Conservation (phyloP, 2,888 invertebrate species). For the Amphipyra tragopoginis region DNA sequence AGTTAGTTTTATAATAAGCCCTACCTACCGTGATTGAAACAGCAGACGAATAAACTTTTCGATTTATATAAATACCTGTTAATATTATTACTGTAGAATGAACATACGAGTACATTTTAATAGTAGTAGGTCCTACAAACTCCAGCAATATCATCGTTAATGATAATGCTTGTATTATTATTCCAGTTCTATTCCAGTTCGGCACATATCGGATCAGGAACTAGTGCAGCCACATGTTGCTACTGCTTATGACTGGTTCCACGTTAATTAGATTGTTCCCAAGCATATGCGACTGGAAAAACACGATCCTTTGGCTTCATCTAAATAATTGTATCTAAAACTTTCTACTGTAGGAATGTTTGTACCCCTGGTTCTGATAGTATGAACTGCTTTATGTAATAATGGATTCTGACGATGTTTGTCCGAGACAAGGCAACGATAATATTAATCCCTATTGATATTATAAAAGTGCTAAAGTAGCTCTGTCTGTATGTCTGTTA, state of each 20-base stretch:
- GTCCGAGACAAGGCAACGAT: no score
- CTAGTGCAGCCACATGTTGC: constrained; percentile 9
- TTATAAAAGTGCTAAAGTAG: no score
- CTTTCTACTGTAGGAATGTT: constrained; percentile 16
- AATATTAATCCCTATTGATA: no score
- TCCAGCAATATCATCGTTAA: constrained; percentile 3
- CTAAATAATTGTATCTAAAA: constrained; percentile 29
- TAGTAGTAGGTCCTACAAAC: neutral
- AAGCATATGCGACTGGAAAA: constrained; percentile 17
- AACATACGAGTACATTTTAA: no score
- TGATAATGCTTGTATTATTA: constrained; percentile 7
- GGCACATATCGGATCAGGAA: constrained; percentile 10
- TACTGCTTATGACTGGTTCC: constrained; percentile 30
- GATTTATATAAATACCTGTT: no score
- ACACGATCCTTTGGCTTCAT: constrained; percentile 23
- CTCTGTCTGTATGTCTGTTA: no score
- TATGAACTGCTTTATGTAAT: neutral
- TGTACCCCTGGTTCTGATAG: constrained; percentile 1
- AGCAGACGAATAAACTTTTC: no score
- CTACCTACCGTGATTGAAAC: no score
- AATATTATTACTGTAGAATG: no score
- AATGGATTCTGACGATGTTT: neutral
- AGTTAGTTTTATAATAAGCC: no score
- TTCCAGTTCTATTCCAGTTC: constrained; percentile 15
- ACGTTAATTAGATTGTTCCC: constrained; percentile 33